Evolutionary conservation across 1,140 invertebrate species (phyloP), one percentile per base, ranked within the genome.

Genomic region (Drosophila kohkoa): DNA sequence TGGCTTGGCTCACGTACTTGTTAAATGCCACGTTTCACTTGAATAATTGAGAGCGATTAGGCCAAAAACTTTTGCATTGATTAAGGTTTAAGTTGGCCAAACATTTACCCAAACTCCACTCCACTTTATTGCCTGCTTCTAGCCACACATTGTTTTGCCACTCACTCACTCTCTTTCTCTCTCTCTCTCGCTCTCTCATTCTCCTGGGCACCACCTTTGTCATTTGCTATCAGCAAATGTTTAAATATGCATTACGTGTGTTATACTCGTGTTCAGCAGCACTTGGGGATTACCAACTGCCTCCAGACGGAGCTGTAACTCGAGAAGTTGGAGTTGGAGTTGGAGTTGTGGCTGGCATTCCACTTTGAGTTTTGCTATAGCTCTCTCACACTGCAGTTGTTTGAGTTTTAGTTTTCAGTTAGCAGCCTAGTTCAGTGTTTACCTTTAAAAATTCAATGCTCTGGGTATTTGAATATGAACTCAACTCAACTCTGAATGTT

Each of bases 21-120:
- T 91, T 91, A 89, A 90, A 91, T 85, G 89, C 88, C 88, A 91
- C 88, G 88, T 91, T 91, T 91, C 88, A 86, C 88, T 88, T 88
- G 83, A 91, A 91, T 91, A 91, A 91, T 91, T 91, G 88, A 86
- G 81, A 89, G 81, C 88, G 88, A 91, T 91, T 91, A 91, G 88
- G 88, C 88, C 76, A 82, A 79, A 90, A 91, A 83, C 85, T 91
- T 91, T 91, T 81, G 83, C 87, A 91, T 91, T 91, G 88, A 91
- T 91, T 91, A 89, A 85, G 88, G 81, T 80, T 82, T 82, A 91
- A 89, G 83, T 90, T 90, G 87, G 79, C 79, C 87, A 87, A 88
- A 90, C 81, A 90, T 87, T 81, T 85, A 74, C 75, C 70, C 78
- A 81, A 79, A 57, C 70, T 46, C 55, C 58, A 43, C 55, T 58